Evolutionary conservation across 1,140 invertebrate species (phyloP), one percentile per base, ranked within the genome.

Genomic region (Drosophila fuyamai): DNA sequence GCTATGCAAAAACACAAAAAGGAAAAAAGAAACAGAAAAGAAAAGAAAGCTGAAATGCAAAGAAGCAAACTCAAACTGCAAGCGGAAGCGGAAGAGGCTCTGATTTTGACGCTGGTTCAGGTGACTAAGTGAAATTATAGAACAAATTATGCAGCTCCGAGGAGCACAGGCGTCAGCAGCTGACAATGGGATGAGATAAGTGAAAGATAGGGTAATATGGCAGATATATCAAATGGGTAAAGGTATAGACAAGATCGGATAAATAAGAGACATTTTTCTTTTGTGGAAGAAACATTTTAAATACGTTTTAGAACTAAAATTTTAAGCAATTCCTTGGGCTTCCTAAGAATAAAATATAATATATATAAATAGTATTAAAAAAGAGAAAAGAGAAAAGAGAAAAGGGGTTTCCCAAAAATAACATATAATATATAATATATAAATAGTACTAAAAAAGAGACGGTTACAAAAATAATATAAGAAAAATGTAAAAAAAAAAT

Each of bases 81-180:
- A 70, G 48, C 50, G 62, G 66, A 55, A 71, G 48, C 50, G 48
- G 58, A 71, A 71, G 67, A 71, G 66, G 44, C 67, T 71, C 67
- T 48, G 68, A 56, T 57, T 58, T 29, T 70, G 67, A 57, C 65
- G 65, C 53, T 48, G 67, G 51, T 44, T 41, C 63, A 71, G 43
- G 65, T 58, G 68, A 46, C 38, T 58, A 58, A 72, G 66, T 72
- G 68, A 72, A 72, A 72, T 72, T 71, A 58, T 72, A 47, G 43
- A 41, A 32, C 51, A 58, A 72, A 72, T 71, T 72, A 72, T 71
- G 66, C 66, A 71, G 44, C n/a, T 67, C 0, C 13, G 8, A 2
- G 38, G 3, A 7, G 10, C 9, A 35, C 27, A 18, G 53, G 9
- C 16, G 50, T 35, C 43, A 32, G 41, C 54, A 38, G 13, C 6